Base-by-base conservation (phyloP, 2,888 invertebrate genomes). In the Epinotia demarniana region DNA sequence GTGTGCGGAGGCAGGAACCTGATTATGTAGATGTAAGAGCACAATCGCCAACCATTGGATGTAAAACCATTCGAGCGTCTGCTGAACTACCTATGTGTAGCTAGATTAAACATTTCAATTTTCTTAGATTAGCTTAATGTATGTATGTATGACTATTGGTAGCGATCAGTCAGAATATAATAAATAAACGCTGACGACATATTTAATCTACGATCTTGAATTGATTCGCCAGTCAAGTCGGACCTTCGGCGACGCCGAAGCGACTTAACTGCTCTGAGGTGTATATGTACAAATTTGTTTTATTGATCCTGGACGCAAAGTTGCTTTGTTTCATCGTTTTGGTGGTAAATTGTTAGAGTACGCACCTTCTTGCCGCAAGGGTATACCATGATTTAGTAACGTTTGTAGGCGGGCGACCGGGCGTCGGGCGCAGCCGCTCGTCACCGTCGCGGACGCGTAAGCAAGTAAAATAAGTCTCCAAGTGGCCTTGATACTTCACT, bases 401-500 rank as follows among this genome's bases (percentile, higher is more conserved):
- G 69, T 60, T 89, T 89, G 90, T 93, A 90, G 92, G 91, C 88
- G 87, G 85, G 87, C 80, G 84, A 86, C 86, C 86, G 89, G 91
- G 92, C 89, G 88, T 88, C 81, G 74, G 77, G 81, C 53, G 69
- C n/a, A 63, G 18, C 62, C 60, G 69, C 62, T 83, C 82, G 84
- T 87, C 86, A 86, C 87, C 89, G 90, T 90, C 92, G 91, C 91
- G 87, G 83, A 87, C 86, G 89, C 86, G 88, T 86, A 82, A 83
- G 86, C 87, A 87, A 88, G 87, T 89, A 90, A 86, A 88, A 88
- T 92, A 92, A 93, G 93, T 93, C 92, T 92, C 90, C 89, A 92
- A 92, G 93, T 94, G 93, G 93, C 93, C 93, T 94, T 93, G 93
- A 92, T 92, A 93, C 92, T 93, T 92, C 91, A 89, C 87, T 91